These are phyloP conservation scores for Caracal caracal DNA, from an alignment of 2,113 vertebrate species.

Conservation along the genomic window DNA sequence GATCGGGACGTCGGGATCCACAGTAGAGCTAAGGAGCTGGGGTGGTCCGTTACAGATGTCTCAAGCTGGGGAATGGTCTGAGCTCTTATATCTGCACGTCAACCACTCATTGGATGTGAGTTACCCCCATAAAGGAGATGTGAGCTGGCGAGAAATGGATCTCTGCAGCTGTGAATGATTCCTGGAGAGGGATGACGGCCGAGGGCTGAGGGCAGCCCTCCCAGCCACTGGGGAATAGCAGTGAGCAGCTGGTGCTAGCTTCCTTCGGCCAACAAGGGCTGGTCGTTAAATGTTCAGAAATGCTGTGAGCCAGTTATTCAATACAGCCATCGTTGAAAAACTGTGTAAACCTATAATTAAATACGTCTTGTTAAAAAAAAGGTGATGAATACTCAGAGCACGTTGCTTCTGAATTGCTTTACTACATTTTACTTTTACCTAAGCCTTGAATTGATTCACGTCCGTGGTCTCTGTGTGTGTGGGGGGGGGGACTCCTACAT, in stretches of 20 bases:
- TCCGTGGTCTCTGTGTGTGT: neutral
- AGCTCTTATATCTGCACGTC: neutral
- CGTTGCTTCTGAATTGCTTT: neutral
- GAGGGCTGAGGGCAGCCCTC: no score
- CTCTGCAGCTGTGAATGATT: neutral
- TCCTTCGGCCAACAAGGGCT: neutral
- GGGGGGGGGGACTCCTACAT: no score
- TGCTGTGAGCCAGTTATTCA: neutral
- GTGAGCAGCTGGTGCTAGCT: neutral
- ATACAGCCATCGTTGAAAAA: neutral
- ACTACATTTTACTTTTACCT: neutral
- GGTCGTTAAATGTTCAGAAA: neutral
- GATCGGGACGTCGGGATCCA: neutral
- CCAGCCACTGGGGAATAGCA: no score
- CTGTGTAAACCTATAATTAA: neutral
- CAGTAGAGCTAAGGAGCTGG: neutral
- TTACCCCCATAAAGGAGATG: neutral
- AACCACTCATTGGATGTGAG: neutral
- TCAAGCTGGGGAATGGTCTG: neutral
- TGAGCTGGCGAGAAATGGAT: neutral
- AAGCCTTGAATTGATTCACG: neutral
- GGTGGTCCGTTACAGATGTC: neutral
- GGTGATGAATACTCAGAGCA: neutral
- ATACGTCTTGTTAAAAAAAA: neutral
- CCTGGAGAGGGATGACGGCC: neutral